Evolutionary conservation across 2,797 vertebrate species (phyloP).

Genomic region (Podarcis lilfordi): DNA sequence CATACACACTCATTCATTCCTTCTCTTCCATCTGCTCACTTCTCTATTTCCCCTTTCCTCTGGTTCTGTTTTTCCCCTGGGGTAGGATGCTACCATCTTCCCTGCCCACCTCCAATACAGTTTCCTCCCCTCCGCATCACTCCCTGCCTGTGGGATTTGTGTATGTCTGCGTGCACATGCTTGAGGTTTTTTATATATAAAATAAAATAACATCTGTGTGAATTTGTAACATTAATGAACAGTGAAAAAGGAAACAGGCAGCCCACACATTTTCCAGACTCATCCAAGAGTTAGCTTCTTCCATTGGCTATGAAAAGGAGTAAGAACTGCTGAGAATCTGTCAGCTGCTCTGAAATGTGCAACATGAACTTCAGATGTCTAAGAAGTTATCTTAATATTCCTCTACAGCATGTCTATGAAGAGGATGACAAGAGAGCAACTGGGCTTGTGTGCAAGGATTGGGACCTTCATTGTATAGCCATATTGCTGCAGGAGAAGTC

Average conservation of each 20-base stretch:
- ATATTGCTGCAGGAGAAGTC: accelerated
- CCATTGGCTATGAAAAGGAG: conserved; percentile 10
- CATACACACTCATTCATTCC: conserved; percentile 6
- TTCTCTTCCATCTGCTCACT: conserved; percentile 4
- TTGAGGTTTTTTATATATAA: neutral
- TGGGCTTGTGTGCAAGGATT: neutral
- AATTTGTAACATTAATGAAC: conserved; percentile 12
- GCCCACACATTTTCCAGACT: conserved; percentile 23
- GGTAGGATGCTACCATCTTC: no score
- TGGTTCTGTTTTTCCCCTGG: neutral
- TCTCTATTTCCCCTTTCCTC: neutral
- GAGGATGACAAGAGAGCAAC: neutral
- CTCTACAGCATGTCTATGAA: neutral
- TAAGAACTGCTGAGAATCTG: conserved; percentile 22
- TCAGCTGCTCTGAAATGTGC: neutral
- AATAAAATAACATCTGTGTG: conserved; percentile 2
- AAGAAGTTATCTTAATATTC: conserved; percentile 5
- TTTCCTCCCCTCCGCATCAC: neutral
- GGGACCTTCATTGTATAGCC: conserved; percentile 8
- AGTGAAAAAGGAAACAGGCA: conserved; percentile 3
- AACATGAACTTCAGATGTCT: conserved; percentile 22
- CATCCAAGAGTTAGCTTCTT: conserved; percentile 25
- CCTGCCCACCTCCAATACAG: neutral
- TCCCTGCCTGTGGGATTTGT: neutral
- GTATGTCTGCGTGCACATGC: neutral